A percentile compares a stretch with the other conserved stretches of the same genome.
phyloP scores from a whole-genome alignment of 2,888 invertebrate species.

The Pemphredon lugubris region DNA sequence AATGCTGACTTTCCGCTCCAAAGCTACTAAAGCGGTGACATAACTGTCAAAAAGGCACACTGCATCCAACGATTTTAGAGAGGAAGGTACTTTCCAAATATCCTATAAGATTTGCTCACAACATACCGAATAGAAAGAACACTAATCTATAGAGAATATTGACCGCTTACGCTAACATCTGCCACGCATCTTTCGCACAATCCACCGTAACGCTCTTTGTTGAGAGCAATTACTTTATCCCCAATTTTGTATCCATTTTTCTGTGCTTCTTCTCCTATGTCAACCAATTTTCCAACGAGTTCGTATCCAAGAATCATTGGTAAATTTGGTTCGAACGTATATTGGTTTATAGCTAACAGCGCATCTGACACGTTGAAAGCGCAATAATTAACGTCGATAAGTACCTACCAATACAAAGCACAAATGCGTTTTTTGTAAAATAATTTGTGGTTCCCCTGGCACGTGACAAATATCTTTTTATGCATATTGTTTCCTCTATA shows the following conservation, averaged over 20 bases:
- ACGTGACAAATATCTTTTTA: not conserved
- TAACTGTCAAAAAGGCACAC: constrained; percentile 85
- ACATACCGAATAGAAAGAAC: not conserved
- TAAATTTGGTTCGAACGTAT: constrained; percentile 80
- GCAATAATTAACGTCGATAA: constrained; percentile 85
- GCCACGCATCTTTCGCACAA: constrained; percentile 85
- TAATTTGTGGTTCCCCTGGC: not conserved
- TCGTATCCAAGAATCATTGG: constrained; percentile 87
- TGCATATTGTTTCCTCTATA: not conserved
- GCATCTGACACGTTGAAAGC: constrained; percentile 86
- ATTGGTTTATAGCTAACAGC: constrained; percentile 82
- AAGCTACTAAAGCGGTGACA: constrained; percentile 85
- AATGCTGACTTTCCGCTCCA: constrained; percentile 82
- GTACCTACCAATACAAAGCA: constrained; percentile 81
- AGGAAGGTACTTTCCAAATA: constrained; percentile 83
- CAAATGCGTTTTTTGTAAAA: not conserved
- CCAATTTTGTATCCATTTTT: constrained; percentile 82
- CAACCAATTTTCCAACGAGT: constrained; percentile 84
- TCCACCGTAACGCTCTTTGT: constrained; percentile 83
- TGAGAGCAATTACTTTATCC: constrained; percentile 84
- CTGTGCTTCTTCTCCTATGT: constrained; percentile 82
- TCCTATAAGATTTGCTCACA: constrained; percentile 79
- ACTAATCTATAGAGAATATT: too few species aligned
- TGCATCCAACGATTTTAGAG: constrained; percentile 83
- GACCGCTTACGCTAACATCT: constrained; percentile 74